Evolutionary conservation across 2,797 vertebrate species (phyloP), one percentile per base, ranked within the genome.

Genomic region (Gymnothorax javanicus): DNA sequence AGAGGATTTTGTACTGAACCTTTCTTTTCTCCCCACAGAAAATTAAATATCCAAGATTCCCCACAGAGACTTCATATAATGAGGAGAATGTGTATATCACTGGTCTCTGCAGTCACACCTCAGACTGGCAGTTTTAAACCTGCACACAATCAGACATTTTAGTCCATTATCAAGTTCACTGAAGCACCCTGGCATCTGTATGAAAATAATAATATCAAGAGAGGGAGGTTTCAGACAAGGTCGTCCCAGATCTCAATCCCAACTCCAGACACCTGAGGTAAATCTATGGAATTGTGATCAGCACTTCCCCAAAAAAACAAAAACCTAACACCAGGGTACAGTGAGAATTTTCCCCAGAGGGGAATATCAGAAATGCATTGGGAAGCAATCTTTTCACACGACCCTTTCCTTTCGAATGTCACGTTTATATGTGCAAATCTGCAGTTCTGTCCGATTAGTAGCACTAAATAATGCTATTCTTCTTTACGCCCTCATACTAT

Each of bases 131-230:
- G 54, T 27, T 86, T 58, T 64, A 86, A 27, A 88, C 64, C 52
- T 50, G 57, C 43, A 79, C 85, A 88, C 62, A 67, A 73, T 86
- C 82, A 59, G 71, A 54, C 59, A n/a, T 13, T 73, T 69, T 62
- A 58, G 50, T 69, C 77, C 73, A 57, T 79, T 56, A 23, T 88
- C 87, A 67, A 81, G 67, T 83, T 88, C 62, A 88, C 59, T 82
- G 64, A 86, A 86, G 87, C 87, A 86, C 82, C 79, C 82, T 79
- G 50, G 79, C 56, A 85, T 83, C 84, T 83, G 64, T 54, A 88
- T 67, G 84, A 85, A 83, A 83, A 59, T 59, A 86, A 27, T 23
- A 52, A 85, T 84, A 84, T 84, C 27, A 52, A 58, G 67, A 85
- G 60, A 81, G 75, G 84, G 64, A 83, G 84, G 60, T 60, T 83